Evolutionary conservation across 1,140 invertebrate species (phyloP), one percentile per base, ranked within the genome.

Genomic region (Augochlora pura): DNA sequence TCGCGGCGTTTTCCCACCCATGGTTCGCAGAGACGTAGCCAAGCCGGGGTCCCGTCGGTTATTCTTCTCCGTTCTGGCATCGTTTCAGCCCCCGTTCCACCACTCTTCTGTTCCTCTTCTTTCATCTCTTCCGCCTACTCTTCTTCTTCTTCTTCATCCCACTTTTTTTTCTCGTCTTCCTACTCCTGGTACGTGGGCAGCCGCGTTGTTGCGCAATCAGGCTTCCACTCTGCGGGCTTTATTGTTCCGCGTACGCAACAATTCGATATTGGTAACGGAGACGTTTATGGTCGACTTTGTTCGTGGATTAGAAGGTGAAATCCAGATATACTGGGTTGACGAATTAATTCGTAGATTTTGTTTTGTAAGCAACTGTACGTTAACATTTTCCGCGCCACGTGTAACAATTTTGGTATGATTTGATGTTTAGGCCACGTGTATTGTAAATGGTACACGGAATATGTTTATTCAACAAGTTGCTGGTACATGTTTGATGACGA

Each of bases 1-100:
- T 92, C 90, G 87, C 81, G 67, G 91, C 86, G 81, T 83, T 92
- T 93, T 92, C 92, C 92, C 92, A 93, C 91, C 92, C 88, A 88
- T 86, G 87, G 86, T 83, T 85, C 86, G 80, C 85, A 84, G 84
- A 87, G 84, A 87, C 82, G 67, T 62, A 72, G 74, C 76, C 16
- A 4, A 32, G 32, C 32, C 79, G 78, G 79, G 52, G 64, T 23
- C 39, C 63, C 38, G 64, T 21, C 16, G 62, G 52, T 91, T 91
- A 94, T 95, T 71, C 88, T 66, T 71, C 73, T 88, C 72, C 32
- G 42, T 81, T 75, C 83, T 84, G 77, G 83, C 71, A 57, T 38
- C 64, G 75, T 81, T 77, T 82, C 86, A 83, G 85, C 83, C 83
- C 82, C 27, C 83, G 79, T 81, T 82, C 83, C 81, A 74, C 68